These are phyloP conservation scores for Catharus ustulatus DNA, from an alignment of 2,797 vertebrate species.

Conservation along the genomic window DNA sequence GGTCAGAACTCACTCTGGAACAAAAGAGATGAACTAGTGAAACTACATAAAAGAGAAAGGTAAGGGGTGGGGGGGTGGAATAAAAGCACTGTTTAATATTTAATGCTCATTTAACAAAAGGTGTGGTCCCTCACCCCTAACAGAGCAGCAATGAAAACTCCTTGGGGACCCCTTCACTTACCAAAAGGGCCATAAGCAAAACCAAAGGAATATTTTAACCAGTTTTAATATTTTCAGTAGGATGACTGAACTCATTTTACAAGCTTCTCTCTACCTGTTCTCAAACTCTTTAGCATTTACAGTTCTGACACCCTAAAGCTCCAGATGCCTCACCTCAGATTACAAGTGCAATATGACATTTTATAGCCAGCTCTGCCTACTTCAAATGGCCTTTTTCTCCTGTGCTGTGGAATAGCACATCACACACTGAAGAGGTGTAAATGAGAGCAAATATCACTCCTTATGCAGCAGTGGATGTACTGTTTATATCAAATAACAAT, in stretches of 20 bases:
- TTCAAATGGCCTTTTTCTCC: not conserved
- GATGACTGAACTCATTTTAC: not conserved
- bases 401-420: not conserved
- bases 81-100: not conserved
- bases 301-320: not conserved
- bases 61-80: not conserved
- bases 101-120: not conserved
- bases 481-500: not conserved
- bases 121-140: not conserved
- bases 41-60: not conserved
- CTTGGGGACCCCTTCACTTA: not conserved
- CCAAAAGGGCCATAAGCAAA: not conserved
- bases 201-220: not conserved
- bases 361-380: not conserved
- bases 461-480: not conserved
- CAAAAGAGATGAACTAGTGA: conserved; percentile 41
- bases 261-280: not conserved
- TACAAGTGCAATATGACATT: not conserved
- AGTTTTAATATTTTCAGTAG: not conserved
- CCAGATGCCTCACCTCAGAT: not conserved
- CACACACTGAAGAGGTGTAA: not conserved
- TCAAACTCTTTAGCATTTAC: not conserved
- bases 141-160: not conserved
- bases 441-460: not conserved
- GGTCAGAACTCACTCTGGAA: conserved; percentile 51